Conservation (phyloP, 2,797 vertebrate species). For the Cynopterus sphinx region DNA sequence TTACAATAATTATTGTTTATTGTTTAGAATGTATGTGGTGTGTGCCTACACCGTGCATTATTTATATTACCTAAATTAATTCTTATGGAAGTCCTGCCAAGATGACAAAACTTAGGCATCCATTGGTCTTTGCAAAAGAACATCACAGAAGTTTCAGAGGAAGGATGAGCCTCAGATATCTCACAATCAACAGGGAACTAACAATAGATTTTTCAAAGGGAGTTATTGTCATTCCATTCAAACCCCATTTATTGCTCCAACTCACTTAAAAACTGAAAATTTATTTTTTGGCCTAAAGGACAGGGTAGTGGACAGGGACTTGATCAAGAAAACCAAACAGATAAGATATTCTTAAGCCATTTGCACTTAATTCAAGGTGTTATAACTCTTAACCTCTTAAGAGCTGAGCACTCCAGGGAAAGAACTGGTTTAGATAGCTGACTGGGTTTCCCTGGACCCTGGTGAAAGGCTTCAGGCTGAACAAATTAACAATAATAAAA, state of each 20-base stretch:
- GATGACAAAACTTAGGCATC: neutral
- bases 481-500: conserved; percentile 43
- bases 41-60: neutral
- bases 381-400: neutral
- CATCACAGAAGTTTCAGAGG: neutral
- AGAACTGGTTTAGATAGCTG: neutral
- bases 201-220: neutral
- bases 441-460: neutral
- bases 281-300: neutral
- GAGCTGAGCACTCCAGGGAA: neutral
- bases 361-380: neutral
- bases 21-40: neutral
- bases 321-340: neutral
- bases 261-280: neutral
- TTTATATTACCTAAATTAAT: neutral
- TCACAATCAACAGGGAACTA: neutral
- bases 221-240: neutral
- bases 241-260: neutral
- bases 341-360: neutral
- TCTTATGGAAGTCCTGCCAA: neutral
- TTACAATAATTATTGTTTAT: neutral
- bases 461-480: neutral
- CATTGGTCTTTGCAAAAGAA: neutral
- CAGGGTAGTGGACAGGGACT: neutral
- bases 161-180: neutral